phyloP scores from a whole-genome alignment of 2,113 vertebrate genomes.

The Crotalus helleri region DNA sequence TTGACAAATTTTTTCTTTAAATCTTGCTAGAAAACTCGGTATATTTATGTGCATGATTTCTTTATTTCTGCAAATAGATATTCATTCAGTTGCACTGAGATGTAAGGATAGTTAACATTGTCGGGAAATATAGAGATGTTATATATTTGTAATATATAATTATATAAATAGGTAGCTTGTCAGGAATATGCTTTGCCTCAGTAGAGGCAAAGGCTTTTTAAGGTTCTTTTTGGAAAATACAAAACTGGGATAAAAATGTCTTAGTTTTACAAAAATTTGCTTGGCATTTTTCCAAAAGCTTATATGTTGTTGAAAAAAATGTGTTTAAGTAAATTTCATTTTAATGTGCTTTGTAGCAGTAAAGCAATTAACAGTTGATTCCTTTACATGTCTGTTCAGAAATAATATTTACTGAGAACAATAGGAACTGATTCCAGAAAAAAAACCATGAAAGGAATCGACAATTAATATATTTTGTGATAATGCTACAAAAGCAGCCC shows the following conservation, averaged over 20 bases:
- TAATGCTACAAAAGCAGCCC: conserved; percentile 26
- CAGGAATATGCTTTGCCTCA: conserved; percentile 20
- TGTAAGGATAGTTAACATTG: neutral
- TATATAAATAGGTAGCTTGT: neutral
- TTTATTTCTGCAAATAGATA: neutral
- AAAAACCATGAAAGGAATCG: neutral
- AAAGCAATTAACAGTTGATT: neutral
- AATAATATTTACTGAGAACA: neutral
- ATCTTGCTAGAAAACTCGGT: neutral
- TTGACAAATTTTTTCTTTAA: neutral
- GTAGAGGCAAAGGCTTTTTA: neutral
- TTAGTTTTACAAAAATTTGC: conserved; percentile 1
- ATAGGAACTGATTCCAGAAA: neutral
- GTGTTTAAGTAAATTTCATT: neutral
- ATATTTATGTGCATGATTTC: neutral
- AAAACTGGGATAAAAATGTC: neutral
- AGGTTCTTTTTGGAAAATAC: conserved; percentile 40
- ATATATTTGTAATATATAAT: neutral
- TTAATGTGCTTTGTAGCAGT: neutral
- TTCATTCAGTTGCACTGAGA: neutral
- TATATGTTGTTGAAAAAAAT: neutral
- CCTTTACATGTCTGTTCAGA: neutral
- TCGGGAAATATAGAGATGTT: neutral
- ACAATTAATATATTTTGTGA: neutral
- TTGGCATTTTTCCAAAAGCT: neutral